Base-by-base conservation (phyloP, 2,113 vertebrate genomes). In the Macquaria ambigua region DNA sequence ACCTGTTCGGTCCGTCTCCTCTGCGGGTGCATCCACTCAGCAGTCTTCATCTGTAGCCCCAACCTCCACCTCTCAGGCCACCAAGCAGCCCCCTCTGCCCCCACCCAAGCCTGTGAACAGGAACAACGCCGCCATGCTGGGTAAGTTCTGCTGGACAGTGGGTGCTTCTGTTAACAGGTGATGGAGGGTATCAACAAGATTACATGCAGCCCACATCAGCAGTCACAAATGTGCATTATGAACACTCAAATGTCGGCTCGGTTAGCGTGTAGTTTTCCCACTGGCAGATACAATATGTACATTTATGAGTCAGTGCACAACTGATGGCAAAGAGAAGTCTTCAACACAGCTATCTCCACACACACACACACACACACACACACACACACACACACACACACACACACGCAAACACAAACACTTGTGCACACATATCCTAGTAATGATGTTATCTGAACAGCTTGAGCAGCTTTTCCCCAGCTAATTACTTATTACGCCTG, bases 41-140 rank as follows among this genome's bases (percentile, higher is more conserved):
- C 93, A 73, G 89, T 84, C 88, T 74, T n/a, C 94, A 25, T 53
- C 89, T 1, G 77, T 71, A 2, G 61, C 88, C 87, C 94, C 93
- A 23, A 85, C 90, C 62, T 79, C 95, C 89, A 92, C 78, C 77
- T 67, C 86, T 11, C 95, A 95, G 82, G 92, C 90, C 80, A 83
- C 94, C 93, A 99, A 98, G 91, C 98, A 99, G 85, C 98, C 98
- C 1, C 98, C 98, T 0, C 0, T 97, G 43, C 98, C 98, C 61
- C 98, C 98, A 31, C 98, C 98, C 87, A 99, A 99, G 83, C 98
- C 98, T 0, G 39, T 96, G 87, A 98, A 98, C 93, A 96, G 98
- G 89, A 96, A 96, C 95, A 98, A 95, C 79, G 93, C 97, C 0
- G 64, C 92, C 61, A 92, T 98, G 63, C 93, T 98, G 87, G 98